Evolutionary conservation across 2,888 invertebrate species (phyloP).

Genomic region (Chloroclystis v-ata): DNA sequence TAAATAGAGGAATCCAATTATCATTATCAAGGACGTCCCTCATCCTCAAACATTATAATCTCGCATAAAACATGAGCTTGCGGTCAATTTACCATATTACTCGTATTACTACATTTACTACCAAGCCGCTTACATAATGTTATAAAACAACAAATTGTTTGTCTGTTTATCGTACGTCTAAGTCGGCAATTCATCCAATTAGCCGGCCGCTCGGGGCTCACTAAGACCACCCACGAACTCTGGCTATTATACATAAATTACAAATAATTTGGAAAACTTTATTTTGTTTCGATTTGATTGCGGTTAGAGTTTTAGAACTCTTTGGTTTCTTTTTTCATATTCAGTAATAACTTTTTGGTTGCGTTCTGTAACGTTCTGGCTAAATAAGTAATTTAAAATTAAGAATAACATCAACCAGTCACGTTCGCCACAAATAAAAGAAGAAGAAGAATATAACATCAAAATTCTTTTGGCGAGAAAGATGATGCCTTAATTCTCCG

Average conservation of each 20-base stretch:
- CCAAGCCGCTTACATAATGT: conserved; percentile 42
- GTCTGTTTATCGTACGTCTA: conserved; percentile 72
- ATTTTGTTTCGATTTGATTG: conserved; percentile 53
- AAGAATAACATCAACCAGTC: no score
- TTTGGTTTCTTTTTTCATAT: conserved; percentile 23
- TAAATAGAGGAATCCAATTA: no score
- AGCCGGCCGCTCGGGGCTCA: conserved; percentile 52
- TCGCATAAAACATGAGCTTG: conserved; percentile 17
- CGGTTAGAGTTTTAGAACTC: conserved; percentile 39
- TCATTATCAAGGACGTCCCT: no score
- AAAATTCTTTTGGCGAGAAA: no score
- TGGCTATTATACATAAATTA: conserved; percentile 74
- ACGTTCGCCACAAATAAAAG: no score
- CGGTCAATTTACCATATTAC: conserved; percentile 7
- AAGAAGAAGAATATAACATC: no score
- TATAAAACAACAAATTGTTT: conserved; percentile 65
- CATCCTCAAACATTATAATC: no score
- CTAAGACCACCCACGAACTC: conserved; percentile 68
- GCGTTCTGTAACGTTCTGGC: no score
- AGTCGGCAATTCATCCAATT: conserved; percentile 75
- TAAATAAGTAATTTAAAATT: no score
- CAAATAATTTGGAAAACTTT: conserved; percentile 72
- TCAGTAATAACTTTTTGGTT: no score
- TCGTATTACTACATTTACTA: conserved; percentile 8
- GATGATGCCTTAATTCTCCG: no score